Percentiles rank a stretch among this genome's conserved stretches.
Conservation (phyloP, 2,888 invertebrate genomes). For the Acronicta aceris region DNA sequence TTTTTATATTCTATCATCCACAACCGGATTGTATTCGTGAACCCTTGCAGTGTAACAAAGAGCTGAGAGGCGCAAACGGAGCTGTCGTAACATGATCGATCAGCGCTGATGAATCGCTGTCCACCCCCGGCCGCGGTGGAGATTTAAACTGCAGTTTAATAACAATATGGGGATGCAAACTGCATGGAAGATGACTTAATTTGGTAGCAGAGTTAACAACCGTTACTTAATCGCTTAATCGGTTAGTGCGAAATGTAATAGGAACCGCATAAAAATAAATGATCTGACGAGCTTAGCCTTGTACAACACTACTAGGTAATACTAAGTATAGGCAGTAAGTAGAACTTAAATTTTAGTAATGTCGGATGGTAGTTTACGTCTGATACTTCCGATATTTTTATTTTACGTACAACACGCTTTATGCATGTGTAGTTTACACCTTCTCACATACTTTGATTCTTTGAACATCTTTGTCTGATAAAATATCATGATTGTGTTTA, state of each 20-base stretch:
- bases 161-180: neutral
- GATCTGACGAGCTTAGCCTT: no score
- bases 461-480: no score
- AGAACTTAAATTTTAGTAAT: no score
- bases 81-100: slow-evolving; percentile 84
- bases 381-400: no score
- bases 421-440: no score
- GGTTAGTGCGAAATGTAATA: neutral
- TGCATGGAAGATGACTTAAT: slow-evolving; percentile 5
- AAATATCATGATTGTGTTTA: no score
- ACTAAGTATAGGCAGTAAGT: no score
- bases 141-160: slow-evolving; percentile 22
- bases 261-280: no score
- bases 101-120: slow-evolving; percentile 67
- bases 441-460: no score
- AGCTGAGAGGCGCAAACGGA: slow-evolving; percentile 49
- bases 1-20: slow-evolving; percentile 13
- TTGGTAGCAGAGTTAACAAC: neutral
- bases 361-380: no score
- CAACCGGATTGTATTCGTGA: slow-evolving; percentile 15
- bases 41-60: slow-evolving; percentile 66
- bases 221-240: neutral
- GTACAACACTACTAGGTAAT: no score
- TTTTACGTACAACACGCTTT: no score
- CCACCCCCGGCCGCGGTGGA: slow-evolving; percentile 41